These are phyloP conservation scores for Plecotus auritus DNA, from an alignment of 2,113 vertebrate species.

Conservation along the genomic window DNA sequence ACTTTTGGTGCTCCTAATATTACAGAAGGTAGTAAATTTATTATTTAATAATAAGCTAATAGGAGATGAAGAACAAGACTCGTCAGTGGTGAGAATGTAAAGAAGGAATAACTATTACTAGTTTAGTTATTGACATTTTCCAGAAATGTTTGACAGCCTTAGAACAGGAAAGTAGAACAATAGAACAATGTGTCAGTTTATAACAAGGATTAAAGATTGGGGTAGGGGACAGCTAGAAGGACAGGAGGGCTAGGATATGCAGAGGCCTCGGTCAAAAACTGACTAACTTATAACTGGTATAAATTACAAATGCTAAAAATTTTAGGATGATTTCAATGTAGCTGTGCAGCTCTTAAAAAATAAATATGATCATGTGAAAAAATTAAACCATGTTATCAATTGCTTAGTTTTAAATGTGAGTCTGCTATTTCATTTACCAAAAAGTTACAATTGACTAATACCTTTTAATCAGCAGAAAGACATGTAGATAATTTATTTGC, in stretches of 20 bases:
- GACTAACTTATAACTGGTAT: not conserved
- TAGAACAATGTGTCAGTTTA: not conserved
- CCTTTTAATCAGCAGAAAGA: not conserved
- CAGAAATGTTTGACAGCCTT: not conserved
- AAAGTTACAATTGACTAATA: not conserved
- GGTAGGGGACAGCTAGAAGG: not conserved
- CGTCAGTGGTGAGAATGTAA: not conserved
- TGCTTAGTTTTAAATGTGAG: not conserved
- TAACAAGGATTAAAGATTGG: not conserved
- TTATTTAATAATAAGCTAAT: not conserved
- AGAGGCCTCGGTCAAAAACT: not conserved
- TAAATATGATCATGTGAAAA: not conserved
- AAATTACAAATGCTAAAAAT: not conserved
- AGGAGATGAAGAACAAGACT: not conserved
- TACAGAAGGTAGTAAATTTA: not conserved
- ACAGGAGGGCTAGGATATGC: not conserved
- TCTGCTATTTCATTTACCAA: not conserved
- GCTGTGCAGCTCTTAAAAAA: not conserved
- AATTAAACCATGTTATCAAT: not conserved
- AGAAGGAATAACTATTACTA: slow-evolving; percentile 8
- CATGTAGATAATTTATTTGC: not conserved
- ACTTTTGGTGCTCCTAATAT: not conserved
- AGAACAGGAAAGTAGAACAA: not conserved
- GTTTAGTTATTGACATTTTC: not conserved
- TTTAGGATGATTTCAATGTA: not conserved